phyloP scores from a whole-genome alignment of 2,888 invertebrate species.

The Thera britannica region DNA sequence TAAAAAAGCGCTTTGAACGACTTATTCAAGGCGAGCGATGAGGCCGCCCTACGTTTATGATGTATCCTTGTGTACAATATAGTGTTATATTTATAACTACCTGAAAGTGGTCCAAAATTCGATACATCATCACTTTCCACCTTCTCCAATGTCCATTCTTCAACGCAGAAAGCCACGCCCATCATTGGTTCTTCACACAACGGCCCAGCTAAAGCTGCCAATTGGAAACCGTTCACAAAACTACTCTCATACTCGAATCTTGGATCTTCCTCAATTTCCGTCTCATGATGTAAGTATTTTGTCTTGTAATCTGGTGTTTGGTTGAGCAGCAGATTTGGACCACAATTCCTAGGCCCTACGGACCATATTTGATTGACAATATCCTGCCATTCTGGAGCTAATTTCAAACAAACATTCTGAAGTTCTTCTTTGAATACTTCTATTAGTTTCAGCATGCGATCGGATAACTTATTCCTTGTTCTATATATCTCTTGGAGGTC shows the following conservation, averaged over 20 bases:
- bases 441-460: conserved; percentile 75
- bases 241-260: conserved; percentile 89
- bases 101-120: conserved; percentile 83
- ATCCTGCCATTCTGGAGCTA: conserved; percentile 81
- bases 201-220: conserved; percentile 95
- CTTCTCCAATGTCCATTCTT: conserved; percentile 89
- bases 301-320: conserved; percentile 87
- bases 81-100: conserved; percentile 53
- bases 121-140: conserved; percentile 67
- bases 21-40: no score
- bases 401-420: conserved; percentile 83
- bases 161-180: conserved; percentile 96
- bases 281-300: conserved; percentile 70
- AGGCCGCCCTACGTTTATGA: no score
- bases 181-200: conserved; percentile 98
- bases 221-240: conserved; percentile 94
- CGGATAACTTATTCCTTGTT: conserved; percentile 66
- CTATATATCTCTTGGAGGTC: conserved; percentile 57
- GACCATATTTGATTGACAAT: conserved; percentile 92
- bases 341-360: conserved; percentile 95
- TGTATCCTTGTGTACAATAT: no score
- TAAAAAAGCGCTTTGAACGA: no score
- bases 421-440: conserved; percentile 84
- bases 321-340: conserved; percentile 96
- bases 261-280: conserved; percentile 76